Evolutionary conservation across 2,113 vertebrate species (phyloP).

Genomic region (Melozone crissalis): DNA sequence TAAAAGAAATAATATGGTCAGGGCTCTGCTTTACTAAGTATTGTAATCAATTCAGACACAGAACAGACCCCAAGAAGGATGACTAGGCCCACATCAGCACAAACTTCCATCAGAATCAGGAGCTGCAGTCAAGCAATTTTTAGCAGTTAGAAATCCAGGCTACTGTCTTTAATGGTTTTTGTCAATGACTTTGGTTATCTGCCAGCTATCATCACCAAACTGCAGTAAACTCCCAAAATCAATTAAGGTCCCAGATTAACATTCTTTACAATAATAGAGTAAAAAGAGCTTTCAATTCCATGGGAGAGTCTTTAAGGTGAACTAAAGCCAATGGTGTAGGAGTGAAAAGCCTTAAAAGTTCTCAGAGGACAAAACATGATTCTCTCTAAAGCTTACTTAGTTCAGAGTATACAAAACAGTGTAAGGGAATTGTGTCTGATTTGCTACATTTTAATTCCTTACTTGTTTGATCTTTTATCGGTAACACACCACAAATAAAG

Average conservation of each 20-base stretch:
- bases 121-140: background rate
- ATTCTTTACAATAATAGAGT: background rate
- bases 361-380: background rate
- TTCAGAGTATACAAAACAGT: background rate
- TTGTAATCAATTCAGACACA: background rate
- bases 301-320: background rate
- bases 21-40: background rate
- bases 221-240: background rate
- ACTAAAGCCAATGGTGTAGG: background rate
- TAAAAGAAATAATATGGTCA: background rate
- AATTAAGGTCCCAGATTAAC: background rate
- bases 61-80: background rate
- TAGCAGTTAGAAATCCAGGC: background rate
- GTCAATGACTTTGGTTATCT: background rate
- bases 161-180: background rate
- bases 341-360: background rate
- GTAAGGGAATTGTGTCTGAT: background rate
- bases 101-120: background rate
- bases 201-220: background rate
- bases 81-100: rapidly evolving
- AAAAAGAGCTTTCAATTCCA: background rate
- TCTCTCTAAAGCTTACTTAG: background rate
- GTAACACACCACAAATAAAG: background rate
- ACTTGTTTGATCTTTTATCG: background rate
- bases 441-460: background rate